Base-by-base conservation (phyloP, 2,888 invertebrate species). In the Platynereis dumerilii region DNA sequence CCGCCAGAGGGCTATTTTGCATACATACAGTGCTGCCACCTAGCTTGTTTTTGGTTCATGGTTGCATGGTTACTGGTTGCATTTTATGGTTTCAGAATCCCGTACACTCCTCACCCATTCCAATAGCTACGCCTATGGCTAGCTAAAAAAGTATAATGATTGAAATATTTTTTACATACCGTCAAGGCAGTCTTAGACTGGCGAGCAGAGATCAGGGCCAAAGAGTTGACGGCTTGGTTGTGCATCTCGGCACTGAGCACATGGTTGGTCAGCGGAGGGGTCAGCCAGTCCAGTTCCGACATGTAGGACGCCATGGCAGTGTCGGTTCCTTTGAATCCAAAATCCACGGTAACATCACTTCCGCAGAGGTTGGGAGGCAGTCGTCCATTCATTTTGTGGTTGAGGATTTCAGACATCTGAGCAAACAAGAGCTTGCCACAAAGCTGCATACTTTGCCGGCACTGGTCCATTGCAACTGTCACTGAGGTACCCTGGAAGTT, bases 221-320 rank as follows among this genome's bases (percentile, higher is more conserved):
- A 59, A 7, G 74, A 75, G 66, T 76, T 76, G 52, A 76, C 69
- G 12, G 72, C 64, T 63, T 76, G 76, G 66, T 76, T 76, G 66
- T 74, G 72, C 65, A 72, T 68, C 61, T 76, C 76, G 2, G 76
- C 75, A 53, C 72, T 72, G 28, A 74, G 57, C 44, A 74, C 74
- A 58, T 76, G 76, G 53, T 73, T 72, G 20, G 74, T 75, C 68
- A 76, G 63, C 7, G 73, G 70, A 34, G 66, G 65, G 17, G 72
- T 73, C 17, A 76, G 57, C 56, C 66, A 66, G 64, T 76, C 72
- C 22, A 76, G 65, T 60, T 76, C 75, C 1, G 76, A 73, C 64
- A 66, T 65, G 53, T 76, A 76, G 7, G 75, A 62, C 12, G 75
- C 76, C 70, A 74, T 73, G 3, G 75, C 74, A 1, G 65, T 72